Evolutionary conservation across 2,113 vertebrate species (phyloP), one percentile per base, ranked within the genome.

Genomic region (Macaca mulatta): DNA sequence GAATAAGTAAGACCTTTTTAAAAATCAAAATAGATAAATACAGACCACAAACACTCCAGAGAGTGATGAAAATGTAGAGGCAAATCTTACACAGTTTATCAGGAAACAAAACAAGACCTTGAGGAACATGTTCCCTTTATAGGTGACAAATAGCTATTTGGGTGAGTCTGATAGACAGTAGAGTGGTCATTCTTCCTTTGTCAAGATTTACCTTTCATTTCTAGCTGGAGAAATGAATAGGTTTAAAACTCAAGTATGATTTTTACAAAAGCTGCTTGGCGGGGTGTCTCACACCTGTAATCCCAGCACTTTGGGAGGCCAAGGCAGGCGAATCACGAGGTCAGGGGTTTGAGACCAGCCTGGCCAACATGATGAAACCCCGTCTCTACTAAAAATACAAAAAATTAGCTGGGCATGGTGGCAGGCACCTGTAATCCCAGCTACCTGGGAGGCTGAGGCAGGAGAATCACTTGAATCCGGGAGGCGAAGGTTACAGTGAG

Each of bases 191-290:
- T 64, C 32, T 95, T 77, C 20, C 25, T 95, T 61, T 67, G 23
- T 77, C 22, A 96, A 82, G 20, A 14, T 45, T 93, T 84, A 25
- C 5, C 80, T 96, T 83, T n/a, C 43, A 80, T n/a, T 79, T 69
- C 77, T 52, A 77, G 11, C 25, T 79, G 1, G 8, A 87, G 12
- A 82, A 85, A 93, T 83, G 82, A 75, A 86, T 64, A 92, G 13
- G 40, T 70, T 93, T 86, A 83, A 93, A 96, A 93, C 2, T 92
- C 8, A 86, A 89, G 57, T 59, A 59, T 80, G 40, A 70, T 75
- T 82, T 48, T 25, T 23, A 69, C 48, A 83, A 89, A 78, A 32
- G 48, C 52, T 55, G 52, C 52, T 20, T 18, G 52, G 52, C 2
- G 52, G 17, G 6, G 52, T 20, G 52, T 55, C 52, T 55, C 52